Evolutionary conservation across 2,797 vertebrate genomes (phyloP).

Genomic region (Anabacerthia variegaticeps): DNA sequence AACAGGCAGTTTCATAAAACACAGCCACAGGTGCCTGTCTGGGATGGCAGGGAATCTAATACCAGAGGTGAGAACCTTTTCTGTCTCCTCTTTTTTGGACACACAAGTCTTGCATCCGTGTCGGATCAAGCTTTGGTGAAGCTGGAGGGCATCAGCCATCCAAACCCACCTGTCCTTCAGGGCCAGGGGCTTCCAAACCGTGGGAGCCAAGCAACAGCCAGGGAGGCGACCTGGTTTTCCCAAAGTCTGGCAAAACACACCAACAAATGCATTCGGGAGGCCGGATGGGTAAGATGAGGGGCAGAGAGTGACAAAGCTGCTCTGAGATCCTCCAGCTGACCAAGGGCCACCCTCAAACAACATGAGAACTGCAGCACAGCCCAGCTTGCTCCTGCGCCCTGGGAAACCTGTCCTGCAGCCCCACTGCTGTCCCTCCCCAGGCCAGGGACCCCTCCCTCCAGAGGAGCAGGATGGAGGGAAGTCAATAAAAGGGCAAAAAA

Average conservation of each 20-base stretch:
- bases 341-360: neutral
- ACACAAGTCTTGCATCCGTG: rapidly evolving
- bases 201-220: neutral
- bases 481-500: neutral
- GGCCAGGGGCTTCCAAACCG: rapidly evolving
- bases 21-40: neutral
- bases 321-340: neutral
- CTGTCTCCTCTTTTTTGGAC: neutral
- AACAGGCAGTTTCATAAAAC: neutral
- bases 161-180: neutral
- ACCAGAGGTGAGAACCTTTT: neutral
- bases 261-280: neutral
- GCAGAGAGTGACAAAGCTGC: neutral
- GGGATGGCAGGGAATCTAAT: neutral
- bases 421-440: neutral
- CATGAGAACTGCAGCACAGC: neutral
- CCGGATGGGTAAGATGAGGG: neutral
- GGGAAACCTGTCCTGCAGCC: neutral
- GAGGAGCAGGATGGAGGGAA: neutral
- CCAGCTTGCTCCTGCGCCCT: rapidly evolving
- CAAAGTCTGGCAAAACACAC: neutral
- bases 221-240: neutral
- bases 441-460: no score
- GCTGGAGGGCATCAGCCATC: neutral
- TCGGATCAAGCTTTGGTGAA: neutral